Percentiles rank a stretch among this genome's conserved stretches.
Evolutionary conservation across 2,113 vertebrate species (phyloP).

Genomic region (Erythrocercus mccallii): DNA sequence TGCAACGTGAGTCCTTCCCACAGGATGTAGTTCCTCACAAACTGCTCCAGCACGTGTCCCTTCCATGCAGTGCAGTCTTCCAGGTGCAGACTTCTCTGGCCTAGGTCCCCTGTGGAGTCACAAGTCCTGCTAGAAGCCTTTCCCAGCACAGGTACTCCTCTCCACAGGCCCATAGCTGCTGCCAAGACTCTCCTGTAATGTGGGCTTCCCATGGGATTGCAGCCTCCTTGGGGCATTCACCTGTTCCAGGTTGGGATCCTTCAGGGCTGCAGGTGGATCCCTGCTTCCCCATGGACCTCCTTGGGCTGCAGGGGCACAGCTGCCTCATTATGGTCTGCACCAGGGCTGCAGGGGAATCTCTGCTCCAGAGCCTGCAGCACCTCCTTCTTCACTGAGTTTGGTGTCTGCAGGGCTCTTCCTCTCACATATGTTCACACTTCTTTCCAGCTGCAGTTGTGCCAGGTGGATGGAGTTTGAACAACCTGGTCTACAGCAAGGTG

Average conservation of each 20-base stretch:
- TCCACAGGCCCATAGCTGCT: neutral
- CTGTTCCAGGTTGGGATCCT: neutral
- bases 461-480: neutral
- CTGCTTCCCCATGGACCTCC: neutral
- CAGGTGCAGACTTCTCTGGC: neutral
- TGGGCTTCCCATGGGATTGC: neutral
- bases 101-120: accelerated
- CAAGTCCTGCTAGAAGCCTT: neutral
- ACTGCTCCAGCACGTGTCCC: neutral
- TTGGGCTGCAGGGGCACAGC: neutral
- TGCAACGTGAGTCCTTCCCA: neutral
- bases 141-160: accelerated
- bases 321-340: neutral
- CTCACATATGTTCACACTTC: neutral
- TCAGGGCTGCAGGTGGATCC: neutral
- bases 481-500: neutral
- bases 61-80: neutral
- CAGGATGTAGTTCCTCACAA: neutral
- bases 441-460: neutral
- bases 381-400: neutral
- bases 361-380: neutral
- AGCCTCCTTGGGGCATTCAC: neutral
- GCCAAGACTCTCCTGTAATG: accelerated
- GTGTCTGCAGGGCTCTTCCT: neutral
- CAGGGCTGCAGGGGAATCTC: neutral